A percentile compares a stretch with the other conserved stretches of the same genome.
Evolutionary conservation across 2,888 invertebrate species (phyloP).

Genomic region (Netelia fuscicornis): DNA sequence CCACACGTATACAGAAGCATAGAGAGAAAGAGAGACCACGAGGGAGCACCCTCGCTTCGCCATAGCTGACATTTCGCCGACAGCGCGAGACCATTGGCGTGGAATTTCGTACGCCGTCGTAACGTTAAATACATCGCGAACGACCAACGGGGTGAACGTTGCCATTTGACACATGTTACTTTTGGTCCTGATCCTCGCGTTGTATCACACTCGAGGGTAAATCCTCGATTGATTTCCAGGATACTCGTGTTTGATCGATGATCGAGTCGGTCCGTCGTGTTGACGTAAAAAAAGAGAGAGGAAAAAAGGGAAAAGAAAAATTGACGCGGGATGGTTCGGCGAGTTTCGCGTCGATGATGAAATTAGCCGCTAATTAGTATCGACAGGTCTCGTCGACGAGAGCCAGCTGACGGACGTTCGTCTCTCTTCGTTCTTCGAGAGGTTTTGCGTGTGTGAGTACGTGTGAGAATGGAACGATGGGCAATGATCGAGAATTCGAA

Average conservation of each 20-base stretch:
- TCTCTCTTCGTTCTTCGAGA: slow-evolving; percentile 4
- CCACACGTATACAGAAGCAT: not conserved
- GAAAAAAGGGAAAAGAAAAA: slow-evolving; percentile 37
- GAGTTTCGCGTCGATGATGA: slow-evolving; percentile 65
- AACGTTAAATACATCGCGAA: slow-evolving; percentile 6
- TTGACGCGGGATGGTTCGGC: slow-evolving; percentile 38
- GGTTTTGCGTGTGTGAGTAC: not conserved
- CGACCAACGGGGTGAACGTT: not conserved
- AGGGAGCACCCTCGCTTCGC: slow-evolving; percentile 69
- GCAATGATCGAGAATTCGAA: slow-evolving; percentile 20
- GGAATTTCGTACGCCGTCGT: slow-evolving; percentile 64
- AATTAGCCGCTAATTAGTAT: slow-evolving; percentile 80
- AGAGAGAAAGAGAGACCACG: not conserved
- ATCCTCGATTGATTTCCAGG: slow-evolving; percentile 1
- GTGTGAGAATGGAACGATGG: slow-evolving; percentile 12
- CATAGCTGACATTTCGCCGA: slow-evolving; percentile 61
- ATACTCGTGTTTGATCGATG: slow-evolving; percentile 21
- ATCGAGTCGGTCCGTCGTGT: slow-evolving; percentile 54
- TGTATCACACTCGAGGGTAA: not conserved
- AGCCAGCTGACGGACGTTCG: slow-evolving; percentile 50
- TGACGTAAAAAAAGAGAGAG: slow-evolving; percentile 44
- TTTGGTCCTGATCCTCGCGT: too few species aligned
- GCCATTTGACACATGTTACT: too few species aligned
- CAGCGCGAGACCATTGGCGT: slow-evolving; percentile 75
- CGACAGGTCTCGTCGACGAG: slow-evolving; percentile 72